These are phyloP conservation scores for Sebastes iracundus DNA, from an alignment of 2,797 vertebrate genomes.

Conservation along the genomic window DNA sequence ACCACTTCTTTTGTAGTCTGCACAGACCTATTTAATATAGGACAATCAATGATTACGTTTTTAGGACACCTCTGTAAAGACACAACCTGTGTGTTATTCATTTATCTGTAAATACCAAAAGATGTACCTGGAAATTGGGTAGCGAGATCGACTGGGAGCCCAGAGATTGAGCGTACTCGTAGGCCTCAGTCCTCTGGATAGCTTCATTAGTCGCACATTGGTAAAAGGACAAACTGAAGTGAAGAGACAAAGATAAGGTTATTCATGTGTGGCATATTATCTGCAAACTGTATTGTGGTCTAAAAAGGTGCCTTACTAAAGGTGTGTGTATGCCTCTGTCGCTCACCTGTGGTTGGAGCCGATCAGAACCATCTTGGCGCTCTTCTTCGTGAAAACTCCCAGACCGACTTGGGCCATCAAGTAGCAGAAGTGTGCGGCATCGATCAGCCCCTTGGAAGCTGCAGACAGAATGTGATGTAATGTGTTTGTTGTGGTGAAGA, in stretches of 20 bases:
- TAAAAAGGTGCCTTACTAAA: background rate
- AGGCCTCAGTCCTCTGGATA: conserved; percentile 96
- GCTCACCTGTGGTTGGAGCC: conserved; percentile 95
- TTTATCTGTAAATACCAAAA: background rate
- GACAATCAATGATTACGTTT: background rate
- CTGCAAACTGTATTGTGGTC: background rate
- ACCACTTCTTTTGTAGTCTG: background rate
- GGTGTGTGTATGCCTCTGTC: background rate
- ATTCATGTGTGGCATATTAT: background rate
- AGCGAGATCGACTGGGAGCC: conserved; percentile 88
- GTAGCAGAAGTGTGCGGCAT: conserved; percentile 98
- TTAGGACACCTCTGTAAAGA: background rate
- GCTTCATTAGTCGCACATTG: conserved; percentile 95
- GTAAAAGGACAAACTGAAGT: conserved; percentile 86
- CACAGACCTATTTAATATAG: background rate
- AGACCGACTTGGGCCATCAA: conserved; percentile 95
- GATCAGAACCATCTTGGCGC: conserved; percentile 93
- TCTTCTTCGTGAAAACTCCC: conserved; percentile 94
- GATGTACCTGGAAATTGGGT: conserved; percentile 92
- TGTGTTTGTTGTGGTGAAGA: background rate
- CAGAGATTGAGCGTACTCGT: conserved; percentile 95
- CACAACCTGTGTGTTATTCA: background rate
- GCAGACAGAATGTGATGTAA: background rate
- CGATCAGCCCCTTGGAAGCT: conserved; percentile 94
- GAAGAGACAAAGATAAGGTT: conserved; percentile 14